Conservation (phyloP, 2,797 vertebrate genomes). For the Parambassis ranga region DNA sequence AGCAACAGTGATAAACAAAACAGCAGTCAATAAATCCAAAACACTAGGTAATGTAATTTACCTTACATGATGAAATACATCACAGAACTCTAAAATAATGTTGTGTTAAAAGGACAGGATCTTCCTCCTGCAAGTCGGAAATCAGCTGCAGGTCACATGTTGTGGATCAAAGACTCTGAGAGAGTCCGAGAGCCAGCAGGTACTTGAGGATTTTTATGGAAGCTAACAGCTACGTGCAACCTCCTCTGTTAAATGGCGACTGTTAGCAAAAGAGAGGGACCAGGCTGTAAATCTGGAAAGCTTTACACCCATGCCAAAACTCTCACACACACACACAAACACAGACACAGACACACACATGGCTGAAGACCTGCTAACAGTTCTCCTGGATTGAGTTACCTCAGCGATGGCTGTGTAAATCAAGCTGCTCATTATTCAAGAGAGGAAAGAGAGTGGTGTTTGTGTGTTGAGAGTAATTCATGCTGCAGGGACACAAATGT, state of each 20-base stretch:
- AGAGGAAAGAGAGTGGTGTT: background rate
- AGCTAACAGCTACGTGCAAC: constrained; percentile 38
- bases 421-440: constrained; percentile 1
- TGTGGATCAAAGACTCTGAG: constrained; percentile 36
- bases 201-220: constrained; percentile 48
- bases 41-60: background rate
- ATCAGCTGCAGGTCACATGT: constrained; percentile 16
- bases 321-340: background rate
- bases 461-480: background rate
- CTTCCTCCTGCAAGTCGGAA: constrained; percentile 17
- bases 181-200: constrained; percentile 28
- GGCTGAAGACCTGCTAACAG: constrained; percentile 1
- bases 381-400: constrained; percentile 28
- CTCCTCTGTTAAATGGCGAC: constrained; percentile 10
- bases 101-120: background rate
- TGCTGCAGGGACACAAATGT: background rate
- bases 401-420: constrained; percentile 14
- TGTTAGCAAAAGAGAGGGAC: constrained; percentile 17
- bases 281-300: constrained; percentile 40
- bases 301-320: constrained; percentile 31
- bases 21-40: background rate
- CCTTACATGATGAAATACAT: background rate
- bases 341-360: background rate
- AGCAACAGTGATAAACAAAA: background rate
- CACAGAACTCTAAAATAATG: background rate